These are phyloP conservation scores for Lepisosteus osseus DNA, from an alignment of 2,113 vertebrate species.

Conservation along the genomic window DNA sequence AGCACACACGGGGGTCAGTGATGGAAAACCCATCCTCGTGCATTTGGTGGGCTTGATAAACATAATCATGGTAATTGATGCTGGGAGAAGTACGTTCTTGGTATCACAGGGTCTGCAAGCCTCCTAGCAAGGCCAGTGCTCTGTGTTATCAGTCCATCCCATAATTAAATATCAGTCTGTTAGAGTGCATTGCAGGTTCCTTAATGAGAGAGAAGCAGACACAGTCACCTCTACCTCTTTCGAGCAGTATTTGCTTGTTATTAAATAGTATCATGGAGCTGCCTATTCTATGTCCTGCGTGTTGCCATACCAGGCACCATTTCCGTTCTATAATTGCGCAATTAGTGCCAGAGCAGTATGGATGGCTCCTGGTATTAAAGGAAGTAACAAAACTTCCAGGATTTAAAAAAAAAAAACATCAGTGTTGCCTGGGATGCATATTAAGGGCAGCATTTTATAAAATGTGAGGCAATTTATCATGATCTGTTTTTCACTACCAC, in stretches of 20 bases:
- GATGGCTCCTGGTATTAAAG: slow-evolving; percentile 61
- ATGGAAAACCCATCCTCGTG: slow-evolving; percentile 64
- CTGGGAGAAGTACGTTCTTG: slow-evolving; percentile 68
- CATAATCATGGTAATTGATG: slow-evolving; percentile 82
- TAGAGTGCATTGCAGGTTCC: slow-evolving; percentile 76
- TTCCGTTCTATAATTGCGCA: slow-evolving; percentile 98
- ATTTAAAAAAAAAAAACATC: slow-evolving; percentile 25
- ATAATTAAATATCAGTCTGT: slow-evolving; percentile 83
- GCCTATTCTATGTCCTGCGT: slow-evolving; percentile 65
- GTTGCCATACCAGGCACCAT: slow-evolving; percentile 81
- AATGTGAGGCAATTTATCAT: slow-evolving; percentile 95
- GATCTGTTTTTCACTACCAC: slow-evolving; percentile 85
- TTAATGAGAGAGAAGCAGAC: slow-evolving; percentile 82
- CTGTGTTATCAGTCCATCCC: slow-evolving; percentile 74
- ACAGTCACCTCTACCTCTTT: slow-evolving; percentile 75
- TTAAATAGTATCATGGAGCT: slow-evolving; percentile 81
- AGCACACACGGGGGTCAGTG: slow-evolving; percentile 73
- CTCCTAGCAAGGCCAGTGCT: slow-evolving; percentile 69
- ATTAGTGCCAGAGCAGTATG: slow-evolving; percentile 92
- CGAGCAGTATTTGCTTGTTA: slow-evolving; percentile 81
- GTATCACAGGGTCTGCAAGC: slow-evolving; percentile 70
- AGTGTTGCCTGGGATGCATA: slow-evolving; percentile 64
- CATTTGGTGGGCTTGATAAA: slow-evolving; percentile 67
- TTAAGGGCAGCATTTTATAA: slow-evolving; percentile 92
- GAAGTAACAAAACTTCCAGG: slow-evolving; percentile 37